Percentiles rank a stretch among this genome's conserved stretches.
phyloP scores from a whole-genome alignment of 2,113 vertebrate species.

The Salvelinus fontinalis region DNA sequence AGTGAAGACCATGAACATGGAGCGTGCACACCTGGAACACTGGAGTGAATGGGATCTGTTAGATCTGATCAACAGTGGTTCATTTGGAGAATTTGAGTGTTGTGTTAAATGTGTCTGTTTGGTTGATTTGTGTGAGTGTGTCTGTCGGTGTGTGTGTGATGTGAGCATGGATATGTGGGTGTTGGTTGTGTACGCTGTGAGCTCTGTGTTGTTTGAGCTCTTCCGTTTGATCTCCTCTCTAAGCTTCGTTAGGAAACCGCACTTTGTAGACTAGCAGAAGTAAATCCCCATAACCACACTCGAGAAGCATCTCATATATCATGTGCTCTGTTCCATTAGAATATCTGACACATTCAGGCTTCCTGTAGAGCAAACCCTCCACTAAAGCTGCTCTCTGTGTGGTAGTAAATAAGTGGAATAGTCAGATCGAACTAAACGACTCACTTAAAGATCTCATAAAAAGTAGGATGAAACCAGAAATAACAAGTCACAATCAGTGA shows the following conservation, averaged over 20 bases:
- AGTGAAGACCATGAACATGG: too few species aligned
- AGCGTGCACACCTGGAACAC: not conserved
- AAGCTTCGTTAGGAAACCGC: conserved; percentile 14
- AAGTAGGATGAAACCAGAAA: too few species aligned
- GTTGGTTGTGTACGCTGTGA: not conserved
- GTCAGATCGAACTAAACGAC: not conserved
- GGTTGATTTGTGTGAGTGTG: not conserved
- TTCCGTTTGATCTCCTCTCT: not conserved
- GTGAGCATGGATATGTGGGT: not conserved
- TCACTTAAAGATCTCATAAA: too few species aligned
- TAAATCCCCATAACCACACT: not conserved
- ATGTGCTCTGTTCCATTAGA: not conserved
- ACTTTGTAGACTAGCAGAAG: conserved; percentile 17
- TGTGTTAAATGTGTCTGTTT: not conserved
- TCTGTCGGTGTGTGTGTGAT: not conserved
- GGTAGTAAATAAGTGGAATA: not conserved
- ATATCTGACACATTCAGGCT: not conserved
- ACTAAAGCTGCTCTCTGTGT: not conserved
- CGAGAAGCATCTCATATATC: not conserved
- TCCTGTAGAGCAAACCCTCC: not conserved
- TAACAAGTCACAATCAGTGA: too few species aligned
- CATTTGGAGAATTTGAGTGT: not conserved
- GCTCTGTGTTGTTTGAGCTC: not conserved
- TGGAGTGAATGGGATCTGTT: not conserved
- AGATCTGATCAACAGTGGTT: not conserved